Evolutionary conservation across 2,797 vertebrate genomes (phyloP), one percentile per base, ranked within the genome.

Genomic region (Ptychadena robeensis): DNA sequence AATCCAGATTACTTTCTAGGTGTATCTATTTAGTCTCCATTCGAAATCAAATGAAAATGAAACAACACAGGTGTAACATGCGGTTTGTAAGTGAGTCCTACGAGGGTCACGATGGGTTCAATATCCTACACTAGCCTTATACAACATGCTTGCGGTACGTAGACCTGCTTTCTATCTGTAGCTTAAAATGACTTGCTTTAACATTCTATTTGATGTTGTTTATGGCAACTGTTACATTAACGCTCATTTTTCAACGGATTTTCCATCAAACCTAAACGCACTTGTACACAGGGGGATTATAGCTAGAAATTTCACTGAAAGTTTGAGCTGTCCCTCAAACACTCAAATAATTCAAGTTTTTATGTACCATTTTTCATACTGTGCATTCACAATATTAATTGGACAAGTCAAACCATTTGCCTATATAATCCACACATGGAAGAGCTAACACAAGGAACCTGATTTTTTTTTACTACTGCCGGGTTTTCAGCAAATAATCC

Each of bases 271-370:
- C 9, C 27, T 61, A 28, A 61, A n/a, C 27, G 25, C 25, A 12
- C 59, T 12, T 28, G n/a, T 61, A n/a, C 25, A 5, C 12, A 3
- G 59, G 25, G 25, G 25, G 59, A 61, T 28, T n/a, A 27, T 28
- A 61, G 59, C n/a, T 11, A 28, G 25, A 28, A 4, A 28, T 10
- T 61, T 27, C 25, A 61, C 59, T 27, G 28, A 9, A 25, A 28
- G 59, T 61, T 61, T n/a, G n/a, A 61, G 59, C 11, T 61, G 59
- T n/a, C n/a, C n/a, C n/a, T 10, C 59, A 61, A 61, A 61, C 27
- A 61, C 44, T 18, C 15, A 9, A 53, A 53, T 53, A 53, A 53
- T 53, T 18, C 18, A 44, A 15, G 44, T 53, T 6, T 53, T 53
- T 53, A 15, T 53, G 44, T 53, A 22, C 22, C 18, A 22, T 53